phyloP scores from a whole-genome alignment of 2,888 invertebrate genomes.

The Orthosia gracilis region DNA sequence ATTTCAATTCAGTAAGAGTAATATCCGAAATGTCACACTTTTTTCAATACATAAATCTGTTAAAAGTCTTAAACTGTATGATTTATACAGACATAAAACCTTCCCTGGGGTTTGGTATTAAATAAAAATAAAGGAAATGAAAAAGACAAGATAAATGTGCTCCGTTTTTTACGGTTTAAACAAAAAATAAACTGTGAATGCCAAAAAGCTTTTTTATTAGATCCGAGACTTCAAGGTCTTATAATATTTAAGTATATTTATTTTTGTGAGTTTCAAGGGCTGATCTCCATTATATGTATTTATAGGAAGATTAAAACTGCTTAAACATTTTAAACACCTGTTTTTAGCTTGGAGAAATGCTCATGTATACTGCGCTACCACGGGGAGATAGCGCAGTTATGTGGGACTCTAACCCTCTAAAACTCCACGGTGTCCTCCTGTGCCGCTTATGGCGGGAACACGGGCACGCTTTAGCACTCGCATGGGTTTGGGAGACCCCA shows the following conservation, averaged over 20 bases:
- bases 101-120: conserved; percentile 59
- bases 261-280: background rate
- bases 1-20: background rate
- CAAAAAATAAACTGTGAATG: conserved; percentile 51
- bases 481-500: too few species aligned
- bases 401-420: too few species aligned
- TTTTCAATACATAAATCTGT: conserved; percentile 48
- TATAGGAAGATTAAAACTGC: background rate
- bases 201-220: conserved; percentile 40
- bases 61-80: conserved; percentile 61
- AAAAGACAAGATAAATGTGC: conserved; percentile 72
- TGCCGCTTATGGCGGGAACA: too few species aligned
- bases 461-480: too few species aligned
- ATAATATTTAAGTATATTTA: conserved; percentile 22
- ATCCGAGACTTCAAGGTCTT: conserved; percentile 23
- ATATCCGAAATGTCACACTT: conserved; percentile 29
- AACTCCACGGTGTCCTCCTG: too few species aligned
- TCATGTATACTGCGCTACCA: too few species aligned
- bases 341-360: too few species aligned
- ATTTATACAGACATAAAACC: conserved; percentile 70
- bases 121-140: conserved; percentile 72
- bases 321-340: background rate
- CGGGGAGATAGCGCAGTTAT: too few species aligned
- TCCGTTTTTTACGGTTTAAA: conserved; percentile 69
- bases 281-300: background rate